These are phyloP conservation scores for Vesta saturnalis DNA, from an alignment of 2,888 invertebrate species.

Conservation along the genomic window DNA sequence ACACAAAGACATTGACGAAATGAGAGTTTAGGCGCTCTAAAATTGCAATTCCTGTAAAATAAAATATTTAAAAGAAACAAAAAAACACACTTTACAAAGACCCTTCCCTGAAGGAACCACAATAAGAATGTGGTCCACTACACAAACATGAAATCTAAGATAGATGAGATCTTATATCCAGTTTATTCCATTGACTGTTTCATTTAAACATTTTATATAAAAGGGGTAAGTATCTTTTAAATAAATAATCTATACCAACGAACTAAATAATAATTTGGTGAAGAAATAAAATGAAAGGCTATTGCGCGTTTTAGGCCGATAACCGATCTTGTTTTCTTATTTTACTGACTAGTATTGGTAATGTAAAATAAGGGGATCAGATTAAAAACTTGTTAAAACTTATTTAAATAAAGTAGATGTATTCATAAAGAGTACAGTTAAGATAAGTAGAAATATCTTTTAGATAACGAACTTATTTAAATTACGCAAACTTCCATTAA, in stretches of 20 bases:
- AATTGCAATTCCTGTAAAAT: conserved; percentile 17
- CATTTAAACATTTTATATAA: conserved; percentile 43
- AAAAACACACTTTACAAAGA: conserved; percentile 29
- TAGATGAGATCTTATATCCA: conserved; percentile 56
- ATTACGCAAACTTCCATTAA: too few species aligned
- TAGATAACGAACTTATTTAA: too few species aligned
- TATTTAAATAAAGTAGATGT: too few species aligned
- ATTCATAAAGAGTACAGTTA: too few species aligned
- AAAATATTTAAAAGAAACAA: conserved; percentile 27
- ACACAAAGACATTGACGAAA: too few species aligned
- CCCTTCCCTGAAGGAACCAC: conserved; percentile 46
- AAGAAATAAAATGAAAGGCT: background rate
- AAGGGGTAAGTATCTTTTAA: conserved; percentile 22
- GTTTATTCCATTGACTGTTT: conserved; percentile 46
- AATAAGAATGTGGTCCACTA: conserved; percentile 60
- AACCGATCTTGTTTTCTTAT: too few species aligned
- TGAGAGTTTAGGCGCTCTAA: conserved; percentile 6
- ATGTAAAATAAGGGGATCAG: too few species aligned
- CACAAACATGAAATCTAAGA: conserved; percentile 60
- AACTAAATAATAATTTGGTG: background rate
- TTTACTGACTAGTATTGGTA: too few species aligned
- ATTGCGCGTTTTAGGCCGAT: too few species aligned
- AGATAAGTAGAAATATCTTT: too few species aligned
- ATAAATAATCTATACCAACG: background rate
- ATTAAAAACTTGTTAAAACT: too few species aligned